Evolutionary conservation across 2,888 invertebrate genomes (phyloP), one percentile per base, ranked within the genome.

Genomic region (Syrphus vitripennis): DNA sequence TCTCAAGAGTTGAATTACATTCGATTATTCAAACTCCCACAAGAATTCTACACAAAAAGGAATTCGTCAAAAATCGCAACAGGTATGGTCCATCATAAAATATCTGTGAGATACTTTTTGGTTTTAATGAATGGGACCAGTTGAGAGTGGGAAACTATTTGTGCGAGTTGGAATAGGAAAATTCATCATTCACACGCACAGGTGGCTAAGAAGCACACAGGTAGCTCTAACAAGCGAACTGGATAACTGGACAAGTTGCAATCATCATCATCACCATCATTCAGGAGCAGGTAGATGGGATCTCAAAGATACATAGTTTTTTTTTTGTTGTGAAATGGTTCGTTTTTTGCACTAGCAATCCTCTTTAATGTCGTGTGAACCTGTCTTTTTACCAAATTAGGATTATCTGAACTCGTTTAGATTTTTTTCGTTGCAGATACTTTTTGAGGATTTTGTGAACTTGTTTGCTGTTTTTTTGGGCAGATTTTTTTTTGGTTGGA

Each of bases 191-290:
- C 86, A 82, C 86, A 86, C 77, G 86, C 86, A 86, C 86, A 82
- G 86, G 84, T 84, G 84, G 71, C 65, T 24, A 16, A 57, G 16
- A 40, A 29, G 31, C 45, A 53, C 19, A 59, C 84, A 84, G 84
- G 84, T 84, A 84, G 75, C 69, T 26, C 34, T 55, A 61, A 75
- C 69, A 70, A 80, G 57, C 53, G 42, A 81, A 53, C 70, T 74
- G 72, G 72, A 81, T 86, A 86, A 78, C 82, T 74, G 81, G 65
- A 86, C 81, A 86, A 86, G 82, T 78, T 82, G 86, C 82, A 80
- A 79, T 75, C 75, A 72, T 48, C 42, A 75, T 31, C 59, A 59
- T 26, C 16, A 65, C 4, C 42, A 26, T 2, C 12, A 31, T 57
- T 31, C 45, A 31, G 42, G 42, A 76, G 67, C 82, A 86, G 86